Percentiles rank a stretch among this genome's conserved stretches.
Conservation (phyloP, 1,140 invertebrate species). For the Rhopalosiphum maidis region DNA sequence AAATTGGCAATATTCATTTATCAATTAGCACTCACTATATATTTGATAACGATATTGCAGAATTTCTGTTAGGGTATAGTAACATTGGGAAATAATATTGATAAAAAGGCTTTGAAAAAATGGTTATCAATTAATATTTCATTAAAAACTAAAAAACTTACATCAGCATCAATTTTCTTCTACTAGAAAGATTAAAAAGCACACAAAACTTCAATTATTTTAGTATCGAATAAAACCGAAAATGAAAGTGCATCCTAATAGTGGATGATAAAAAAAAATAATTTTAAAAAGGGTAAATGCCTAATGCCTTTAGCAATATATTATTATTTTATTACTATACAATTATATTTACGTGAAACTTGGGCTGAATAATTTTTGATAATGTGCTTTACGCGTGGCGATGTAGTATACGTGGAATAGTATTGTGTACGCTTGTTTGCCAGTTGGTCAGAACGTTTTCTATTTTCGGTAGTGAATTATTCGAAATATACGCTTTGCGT, state of each 20-base stretch:
- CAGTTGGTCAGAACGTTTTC: not conserved
- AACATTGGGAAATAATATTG: too few species aligned
- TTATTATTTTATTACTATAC: too few species aligned
- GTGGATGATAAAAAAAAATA: not conserved
- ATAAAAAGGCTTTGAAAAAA: not conserved
- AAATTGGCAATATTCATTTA: too few species aligned
- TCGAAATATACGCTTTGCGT: not conserved
- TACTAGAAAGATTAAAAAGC: not conserved
- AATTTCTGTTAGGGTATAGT: too few species aligned
- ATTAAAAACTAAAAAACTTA: not conserved
- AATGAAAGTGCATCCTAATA: not conserved
- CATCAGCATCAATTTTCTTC: not conserved
- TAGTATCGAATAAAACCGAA: not conserved
- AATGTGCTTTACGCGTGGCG: too few species aligned
- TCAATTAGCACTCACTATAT: too few species aligned
- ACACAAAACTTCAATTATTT: not conserved
- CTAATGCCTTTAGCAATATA: too few species aligned
- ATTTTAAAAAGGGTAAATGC: too few species aligned
- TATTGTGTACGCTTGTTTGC: not conserved
- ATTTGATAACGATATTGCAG: too few species aligned
- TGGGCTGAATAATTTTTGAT: too few species aligned
- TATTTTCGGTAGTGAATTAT: not conserved
- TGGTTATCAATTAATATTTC: not conserved
- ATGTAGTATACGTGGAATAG: too few species aligned
- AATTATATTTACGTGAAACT: too few species aligned